Conservation (phyloP, 2,888 invertebrate species). For the Sesia bembeciformis region DNA sequence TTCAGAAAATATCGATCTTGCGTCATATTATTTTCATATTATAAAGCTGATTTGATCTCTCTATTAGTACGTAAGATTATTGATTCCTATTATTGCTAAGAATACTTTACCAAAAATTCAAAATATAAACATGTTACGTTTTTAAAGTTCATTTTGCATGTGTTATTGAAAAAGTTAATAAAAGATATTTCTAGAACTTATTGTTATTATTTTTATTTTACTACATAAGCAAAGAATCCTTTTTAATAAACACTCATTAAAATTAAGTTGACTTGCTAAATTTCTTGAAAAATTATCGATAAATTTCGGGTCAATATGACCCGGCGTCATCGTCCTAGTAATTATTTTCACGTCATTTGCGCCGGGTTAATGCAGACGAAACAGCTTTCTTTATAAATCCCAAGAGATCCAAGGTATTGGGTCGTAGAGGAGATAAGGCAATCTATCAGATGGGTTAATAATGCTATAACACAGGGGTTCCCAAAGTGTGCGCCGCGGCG, state of each 20-base stretch:
- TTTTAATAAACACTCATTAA: constrained; percentile 1
- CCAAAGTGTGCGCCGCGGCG: too few species aligned
- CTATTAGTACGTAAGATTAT: constrained; percentile 6
- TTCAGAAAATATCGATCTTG: too few species aligned
- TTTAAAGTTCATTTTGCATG: constrained; percentile 6
- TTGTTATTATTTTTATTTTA: constrained; percentile 2
- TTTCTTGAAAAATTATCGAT: constrained; percentile 1
- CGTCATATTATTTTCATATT: constrained; percentile 6
- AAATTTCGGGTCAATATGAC: constrained; percentile 7
- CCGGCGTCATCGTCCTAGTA: constrained; percentile 5
- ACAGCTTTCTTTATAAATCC: too few species aligned
- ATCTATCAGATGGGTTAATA: too few species aligned
- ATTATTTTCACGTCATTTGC: constrained; percentile 8
- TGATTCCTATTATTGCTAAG: constrained; percentile 8
- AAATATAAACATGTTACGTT: constrained; percentile 7
- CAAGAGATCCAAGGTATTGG: too few species aligned
- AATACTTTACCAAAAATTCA: constrained; percentile 6
- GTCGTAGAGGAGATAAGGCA: too few species aligned
- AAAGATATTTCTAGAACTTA: constrained; percentile 3
- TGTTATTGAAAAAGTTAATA: constrained; percentile 4
- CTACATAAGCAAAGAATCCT: constrained; percentile 1
- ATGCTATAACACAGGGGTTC: too few species aligned
- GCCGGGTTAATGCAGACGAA: constrained; percentile 1
- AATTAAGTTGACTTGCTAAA: constrained; percentile 1
- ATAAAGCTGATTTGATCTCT: constrained; percentile 6